These are phyloP conservation scores for Euphonia xanthogaster DNA, from an alignment of 2,797 vertebrate genomes.

Conservation along the genomic window DNA sequence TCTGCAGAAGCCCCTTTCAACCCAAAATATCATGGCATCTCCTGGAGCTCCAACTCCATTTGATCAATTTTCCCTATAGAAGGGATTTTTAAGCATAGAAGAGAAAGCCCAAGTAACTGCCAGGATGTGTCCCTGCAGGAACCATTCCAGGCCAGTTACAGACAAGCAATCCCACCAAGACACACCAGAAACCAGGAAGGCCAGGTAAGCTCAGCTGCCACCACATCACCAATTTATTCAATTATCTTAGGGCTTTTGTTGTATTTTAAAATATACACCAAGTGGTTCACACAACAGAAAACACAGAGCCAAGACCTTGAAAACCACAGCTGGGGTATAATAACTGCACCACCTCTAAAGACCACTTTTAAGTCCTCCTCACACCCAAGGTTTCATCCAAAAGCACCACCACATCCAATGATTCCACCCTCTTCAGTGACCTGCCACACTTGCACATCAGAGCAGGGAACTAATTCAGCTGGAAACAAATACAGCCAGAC, in stretches of 20 bases:
- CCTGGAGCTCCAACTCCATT: not conserved
- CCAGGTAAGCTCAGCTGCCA: fast-evolving
- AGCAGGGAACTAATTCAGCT: not conserved
- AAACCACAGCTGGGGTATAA: not conserved
- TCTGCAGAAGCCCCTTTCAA: not conserved
- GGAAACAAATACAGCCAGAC: not conserved
- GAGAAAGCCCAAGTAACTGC: not conserved
- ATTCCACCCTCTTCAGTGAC: not conserved
- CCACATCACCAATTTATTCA: not conserved
- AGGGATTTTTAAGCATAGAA: not conserved
- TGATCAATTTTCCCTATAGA: not conserved
- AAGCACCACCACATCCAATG: not conserved
- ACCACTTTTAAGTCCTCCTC: not conserved
- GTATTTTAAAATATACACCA: not conserved
- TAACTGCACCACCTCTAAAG: not conserved
- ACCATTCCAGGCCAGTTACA: not conserved
- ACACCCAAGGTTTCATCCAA: not conserved
- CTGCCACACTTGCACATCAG: not conserved
- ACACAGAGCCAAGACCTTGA: not conserved
- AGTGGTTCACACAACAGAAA: not conserved
- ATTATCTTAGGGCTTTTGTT: not conserved
- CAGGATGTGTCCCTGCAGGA: not conserved
- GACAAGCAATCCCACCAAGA: not conserved
- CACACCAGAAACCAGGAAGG: not conserved
- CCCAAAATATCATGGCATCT: not conserved